Evolutionary conservation across 2,113 vertebrate genomes (phyloP).

Genomic region (Gambusia affinis): DNA sequence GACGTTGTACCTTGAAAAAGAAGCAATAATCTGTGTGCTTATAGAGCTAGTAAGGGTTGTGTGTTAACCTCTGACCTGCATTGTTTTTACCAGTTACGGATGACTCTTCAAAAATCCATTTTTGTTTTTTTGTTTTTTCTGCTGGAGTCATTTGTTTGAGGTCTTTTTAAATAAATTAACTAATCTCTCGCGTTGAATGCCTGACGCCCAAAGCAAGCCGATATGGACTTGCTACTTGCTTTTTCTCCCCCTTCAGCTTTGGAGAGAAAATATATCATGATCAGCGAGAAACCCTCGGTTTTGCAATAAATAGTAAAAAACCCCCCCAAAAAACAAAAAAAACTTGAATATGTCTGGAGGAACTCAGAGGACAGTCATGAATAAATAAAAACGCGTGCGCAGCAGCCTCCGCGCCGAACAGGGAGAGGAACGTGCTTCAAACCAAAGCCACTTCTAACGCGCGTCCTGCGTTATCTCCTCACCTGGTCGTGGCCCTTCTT

Average conservation of each 20-base stretch:
- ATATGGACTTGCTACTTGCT: too few species aligned
- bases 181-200: background rate
- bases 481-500: slow-evolving; percentile 99
- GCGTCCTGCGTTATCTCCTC: slow-evolving; percentile 27
- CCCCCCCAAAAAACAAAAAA: too few species aligned
- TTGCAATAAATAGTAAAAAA: background rate
- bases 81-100: background rate
- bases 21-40: background rate
- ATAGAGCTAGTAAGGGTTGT: background rate
- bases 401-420: slow-evolving; percentile 3
- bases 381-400: slow-evolving; percentile 6
- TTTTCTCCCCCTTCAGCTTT: background rate
- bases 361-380: background rate
- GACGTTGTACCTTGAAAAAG: background rate
- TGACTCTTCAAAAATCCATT: background rate
- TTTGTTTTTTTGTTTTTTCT: background rate
- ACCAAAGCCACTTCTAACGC: background rate
- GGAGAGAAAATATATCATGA: background rate
- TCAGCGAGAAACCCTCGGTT: background rate
- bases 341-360: background rate
- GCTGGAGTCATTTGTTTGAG: background rate
- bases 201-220: too few species aligned
- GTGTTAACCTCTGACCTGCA: background rate
- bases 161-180: background rate
- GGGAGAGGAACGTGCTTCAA: background rate